Conservation (phyloP, 2,113 vertebrate species). For the Galemys pyrenaicus region DNA sequence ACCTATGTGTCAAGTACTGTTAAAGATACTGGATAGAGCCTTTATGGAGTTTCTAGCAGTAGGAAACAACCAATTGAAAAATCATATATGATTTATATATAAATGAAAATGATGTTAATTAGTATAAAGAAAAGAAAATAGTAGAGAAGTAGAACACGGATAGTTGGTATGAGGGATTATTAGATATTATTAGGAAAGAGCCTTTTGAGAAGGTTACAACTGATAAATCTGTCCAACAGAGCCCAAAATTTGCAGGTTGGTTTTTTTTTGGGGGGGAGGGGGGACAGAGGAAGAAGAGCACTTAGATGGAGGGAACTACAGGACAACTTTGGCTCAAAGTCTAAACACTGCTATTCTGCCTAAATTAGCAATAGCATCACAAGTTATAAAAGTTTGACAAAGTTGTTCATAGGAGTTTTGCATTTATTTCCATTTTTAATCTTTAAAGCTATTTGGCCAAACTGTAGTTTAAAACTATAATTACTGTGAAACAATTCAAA, state of each 20-base stretch:
- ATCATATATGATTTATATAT: not conserved
- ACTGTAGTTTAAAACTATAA: not conserved
- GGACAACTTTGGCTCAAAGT: not conserved
- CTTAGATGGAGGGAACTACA: not conserved
- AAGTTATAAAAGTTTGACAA: not conserved
- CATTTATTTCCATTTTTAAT: not conserved
- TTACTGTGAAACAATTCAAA: not conserved
- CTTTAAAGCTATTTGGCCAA: not conserved
- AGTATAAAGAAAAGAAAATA: not conserved
- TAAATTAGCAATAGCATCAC: not conserved
- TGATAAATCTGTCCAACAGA: not conserved
- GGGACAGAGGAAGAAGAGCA: not conserved
- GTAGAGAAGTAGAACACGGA: not conserved
- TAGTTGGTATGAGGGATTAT: not conserved
- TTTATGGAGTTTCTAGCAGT: not conserved
- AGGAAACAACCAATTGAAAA: not conserved
- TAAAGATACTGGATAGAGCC: not conserved
- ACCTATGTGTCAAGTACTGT: not conserved
- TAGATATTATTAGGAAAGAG: not conserved
- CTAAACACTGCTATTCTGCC: not conserved
- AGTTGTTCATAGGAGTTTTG: not conserved
- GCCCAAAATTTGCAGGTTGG: not conserved
- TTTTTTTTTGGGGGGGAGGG: rapidly evolving
- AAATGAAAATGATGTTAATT: not conserved
- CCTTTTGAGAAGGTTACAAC: not conserved